phyloP scores from a whole-genome alignment of 2,888 invertebrate species.

The Eupithecia exiguata region DNA sequence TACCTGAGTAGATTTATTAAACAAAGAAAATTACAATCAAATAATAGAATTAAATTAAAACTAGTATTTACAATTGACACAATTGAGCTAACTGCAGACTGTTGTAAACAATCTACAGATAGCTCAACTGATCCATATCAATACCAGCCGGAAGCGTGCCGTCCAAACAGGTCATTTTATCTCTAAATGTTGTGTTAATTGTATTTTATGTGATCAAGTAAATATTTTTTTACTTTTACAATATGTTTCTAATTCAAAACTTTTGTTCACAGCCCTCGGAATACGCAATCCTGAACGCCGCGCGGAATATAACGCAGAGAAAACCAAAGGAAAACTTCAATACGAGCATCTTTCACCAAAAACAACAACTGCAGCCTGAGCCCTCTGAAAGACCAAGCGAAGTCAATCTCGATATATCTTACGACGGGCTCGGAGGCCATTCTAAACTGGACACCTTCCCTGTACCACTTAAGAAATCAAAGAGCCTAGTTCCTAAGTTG shows the following conservation, averaged over 20 bases:
- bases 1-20: too few species aligned
- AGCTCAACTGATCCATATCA: too few species aligned
- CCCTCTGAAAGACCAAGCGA: constrained; percentile 43
- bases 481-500: constrained; percentile 59
- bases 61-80: too few species aligned
- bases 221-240: too few species aligned
- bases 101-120: too few species aligned
- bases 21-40: too few species aligned
- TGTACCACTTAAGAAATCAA: constrained; percentile 50
- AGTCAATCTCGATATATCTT: constrained; percentile 59
- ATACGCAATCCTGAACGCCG: constrained; percentile 58
- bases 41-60: too few species aligned
- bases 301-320: constrained; percentile 46
- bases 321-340: constrained; percentile 45
- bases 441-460: constrained; percentile 81
- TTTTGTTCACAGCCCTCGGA: constrained; percentile 58
- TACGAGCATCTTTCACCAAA: constrained; percentile 65
- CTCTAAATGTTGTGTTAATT: too few species aligned
- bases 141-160: too few species aligned
- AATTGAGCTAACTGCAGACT: too few species aligned
- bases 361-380: constrained; percentile 54
- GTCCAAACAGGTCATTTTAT: too few species aligned
- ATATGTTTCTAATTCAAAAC: neutral
- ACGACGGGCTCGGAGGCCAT: constrained; percentile 84
- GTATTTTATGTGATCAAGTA: too few species aligned